Evolutionary conservation across 2,113 vertebrate genomes (phyloP).

Genomic region (Pristiophorus japonicus): DNA sequence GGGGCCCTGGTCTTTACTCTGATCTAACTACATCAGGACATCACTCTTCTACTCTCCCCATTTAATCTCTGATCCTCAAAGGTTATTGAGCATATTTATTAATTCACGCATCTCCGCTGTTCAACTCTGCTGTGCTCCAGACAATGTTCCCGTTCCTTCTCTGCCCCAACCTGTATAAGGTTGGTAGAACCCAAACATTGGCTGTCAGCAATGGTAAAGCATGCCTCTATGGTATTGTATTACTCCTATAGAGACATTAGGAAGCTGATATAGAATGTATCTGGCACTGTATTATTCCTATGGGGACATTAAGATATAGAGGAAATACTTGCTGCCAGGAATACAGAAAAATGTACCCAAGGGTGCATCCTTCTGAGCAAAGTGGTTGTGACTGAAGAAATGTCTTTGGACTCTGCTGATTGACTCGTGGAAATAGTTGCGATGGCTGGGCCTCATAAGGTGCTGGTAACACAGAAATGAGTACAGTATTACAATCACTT

Average conservation of each 20-base stretch:
- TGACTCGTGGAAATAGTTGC: neutral
- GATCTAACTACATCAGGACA: neutral
- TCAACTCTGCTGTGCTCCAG: neutral
- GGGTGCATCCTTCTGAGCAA: neutral
- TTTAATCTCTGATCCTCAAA: neutral
- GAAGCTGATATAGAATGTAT: constrained; percentile 12
- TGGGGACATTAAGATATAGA: neutral
- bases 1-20: neutral
- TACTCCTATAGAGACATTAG: neutral
- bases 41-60: neutral
- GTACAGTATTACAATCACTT: neutral
- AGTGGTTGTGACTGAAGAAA: constrained; percentile 13
- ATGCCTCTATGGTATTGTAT: neutral
- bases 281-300: neutral
- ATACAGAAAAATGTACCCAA: neutral
- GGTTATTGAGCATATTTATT: neutral
- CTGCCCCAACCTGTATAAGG: neutral
- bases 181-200: neutral
- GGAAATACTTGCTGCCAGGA: constrained; percentile 9
- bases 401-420: neutral
- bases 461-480: neutral
- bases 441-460: neutral
- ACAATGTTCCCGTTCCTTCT: neutral
- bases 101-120: neutral
- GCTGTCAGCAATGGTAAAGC: neutral